Percentiles rank a stretch among this genome's conserved stretches.
Conservation (phyloP, 2,113 vertebrate species). For the Trichomycterus rosablanca region DNA sequence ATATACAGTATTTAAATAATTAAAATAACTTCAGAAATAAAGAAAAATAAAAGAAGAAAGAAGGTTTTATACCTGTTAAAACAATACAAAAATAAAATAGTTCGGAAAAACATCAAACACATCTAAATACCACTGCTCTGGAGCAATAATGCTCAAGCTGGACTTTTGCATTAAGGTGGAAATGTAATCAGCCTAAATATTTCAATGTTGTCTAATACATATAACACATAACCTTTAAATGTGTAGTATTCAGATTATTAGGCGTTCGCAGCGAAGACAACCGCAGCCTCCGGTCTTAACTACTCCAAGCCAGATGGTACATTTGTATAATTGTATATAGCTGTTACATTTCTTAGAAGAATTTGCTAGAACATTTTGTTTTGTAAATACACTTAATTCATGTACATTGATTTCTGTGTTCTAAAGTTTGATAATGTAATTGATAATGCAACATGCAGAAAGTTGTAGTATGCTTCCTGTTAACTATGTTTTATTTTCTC, state of each 20-base stretch:
- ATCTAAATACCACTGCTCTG: not conserved
- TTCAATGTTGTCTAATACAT: not conserved
- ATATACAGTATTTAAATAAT: too few species aligned
- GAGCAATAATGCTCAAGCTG: constrained; percentile 82
- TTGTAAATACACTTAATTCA: constrained; percentile 42
- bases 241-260: constrained; percentile 15
- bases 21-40: too few species aligned
- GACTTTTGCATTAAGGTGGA: constrained; percentile 83
- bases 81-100: too few species aligned
- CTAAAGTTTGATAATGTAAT: too few species aligned
- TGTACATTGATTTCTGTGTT: too few species aligned
- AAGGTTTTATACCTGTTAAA: too few species aligned
- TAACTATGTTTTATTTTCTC: too few species aligned
- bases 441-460: too few species aligned
- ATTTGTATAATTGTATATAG: constrained; percentile 56
- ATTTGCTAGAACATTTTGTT: constrained; percentile 18
- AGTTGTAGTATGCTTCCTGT: too few species aligned
- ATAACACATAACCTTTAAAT: constrained; percentile 7
- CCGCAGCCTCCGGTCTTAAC: constrained; percentile 44
- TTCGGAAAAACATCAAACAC: too few species aligned
- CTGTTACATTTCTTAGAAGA: constrained; percentile 40
- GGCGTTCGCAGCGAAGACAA: constrained; percentile 33
- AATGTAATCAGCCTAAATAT: constrained; percentile 17
- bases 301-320: constrained; percentile 49
- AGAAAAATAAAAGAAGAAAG: too few species aligned